Evolutionary conservation across 2,888 invertebrate species (phyloP).

Genomic region (Thereva unica): DNA sequence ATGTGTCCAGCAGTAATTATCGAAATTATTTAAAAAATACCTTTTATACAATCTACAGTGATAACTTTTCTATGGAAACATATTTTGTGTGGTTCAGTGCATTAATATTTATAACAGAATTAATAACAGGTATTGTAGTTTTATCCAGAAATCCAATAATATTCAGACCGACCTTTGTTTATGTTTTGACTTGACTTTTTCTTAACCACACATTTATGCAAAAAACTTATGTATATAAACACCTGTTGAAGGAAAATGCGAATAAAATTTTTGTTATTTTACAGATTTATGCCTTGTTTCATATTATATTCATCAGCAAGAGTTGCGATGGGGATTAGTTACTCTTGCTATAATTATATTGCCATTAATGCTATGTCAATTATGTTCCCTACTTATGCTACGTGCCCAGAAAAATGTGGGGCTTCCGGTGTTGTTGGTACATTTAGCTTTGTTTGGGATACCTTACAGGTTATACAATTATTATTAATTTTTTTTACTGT

Average conservation of each 20-base stretch:
- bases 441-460: slow-evolving; percentile 41
- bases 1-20: slow-evolving; percentile 35
- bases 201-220: background rate
- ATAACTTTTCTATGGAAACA: slow-evolving; percentile 42
- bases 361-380: slow-evolving; percentile 42
- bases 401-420: slow-evolving; percentile 38
- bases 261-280: slow-evolving; percentile 1
- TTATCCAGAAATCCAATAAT: background rate
- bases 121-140: slow-evolving; percentile 40
- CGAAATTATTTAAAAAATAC: slow-evolving; percentile 36
- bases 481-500: slow-evolving; percentile 5
- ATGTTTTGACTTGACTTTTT: slow-evolving; percentile 8
- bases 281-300: slow-evolving; percentile 42
- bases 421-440: slow-evolving; percentile 37
- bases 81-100: slow-evolving; percentile 45
- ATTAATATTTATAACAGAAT: slow-evolving; percentile 43
- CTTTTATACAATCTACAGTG: slow-evolving; percentile 22
- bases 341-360: slow-evolving; percentile 43
- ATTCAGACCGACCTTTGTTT: slow-evolving; percentile 28
- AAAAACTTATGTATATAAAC: background rate
- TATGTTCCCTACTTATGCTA: slow-evolving; percentile 42
- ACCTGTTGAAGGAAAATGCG: slow-evolving; percentile 10
- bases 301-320: slow-evolving; percentile 42
- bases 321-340: slow-evolving; percentile 42
- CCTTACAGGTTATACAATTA: slow-evolving; percentile 36